Evolutionary conservation across 2,113 vertebrate species (phyloP), one percentile per base, ranked within the genome.

Genomic region (Zosterops pallidus): DNA sequence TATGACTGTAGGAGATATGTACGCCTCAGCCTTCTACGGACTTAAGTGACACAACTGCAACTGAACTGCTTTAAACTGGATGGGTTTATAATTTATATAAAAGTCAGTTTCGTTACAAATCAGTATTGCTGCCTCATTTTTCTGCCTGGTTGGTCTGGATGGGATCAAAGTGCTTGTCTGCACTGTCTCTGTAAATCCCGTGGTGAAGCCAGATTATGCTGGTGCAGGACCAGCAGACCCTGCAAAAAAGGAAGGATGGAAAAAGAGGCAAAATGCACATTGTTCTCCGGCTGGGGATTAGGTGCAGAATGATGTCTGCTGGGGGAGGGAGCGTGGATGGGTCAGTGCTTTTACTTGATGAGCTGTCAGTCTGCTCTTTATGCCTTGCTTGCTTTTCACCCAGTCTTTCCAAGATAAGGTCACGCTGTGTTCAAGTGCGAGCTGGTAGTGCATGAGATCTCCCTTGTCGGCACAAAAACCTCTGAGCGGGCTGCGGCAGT

Each of bases 1-100:
- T 97, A 97, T 98, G 97, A 97, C 94, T 88, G 72, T 96, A 94
- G 96, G 90, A 96, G 95, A 92, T 93, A 70, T 35, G 78, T 96
- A 93, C 13, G 94, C 95, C 87, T 96, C 96, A 59, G 91, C 96
- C 95, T 96, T 97, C 83, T 95, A 95, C 50, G 82, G 94, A 96
- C 93, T 89, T 94, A 94, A 97, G 96, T 96, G 91, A 95, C 94
- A 94, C 90, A 95, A 94, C 87, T 96, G 93, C 91, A 96, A 94
- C 59, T 85, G 76, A 96, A 95, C 89, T 95, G 94, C 97, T 97
- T 97, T 97, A 97, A 97, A 97, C 95, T 97, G 96, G 95, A 97
- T 97, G 97, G 96, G 97, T 97, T 97, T 98, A 97, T 97, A 97
- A 97, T 98, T 97, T 98, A 97, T 97, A 98, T 97, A 98, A 97